Percentiles rank a stretch among this genome's conserved stretches.
Evolutionary conservation across 2,113 vertebrate species (phyloP).

Genomic region (Odocoileus virginianus): DNA sequence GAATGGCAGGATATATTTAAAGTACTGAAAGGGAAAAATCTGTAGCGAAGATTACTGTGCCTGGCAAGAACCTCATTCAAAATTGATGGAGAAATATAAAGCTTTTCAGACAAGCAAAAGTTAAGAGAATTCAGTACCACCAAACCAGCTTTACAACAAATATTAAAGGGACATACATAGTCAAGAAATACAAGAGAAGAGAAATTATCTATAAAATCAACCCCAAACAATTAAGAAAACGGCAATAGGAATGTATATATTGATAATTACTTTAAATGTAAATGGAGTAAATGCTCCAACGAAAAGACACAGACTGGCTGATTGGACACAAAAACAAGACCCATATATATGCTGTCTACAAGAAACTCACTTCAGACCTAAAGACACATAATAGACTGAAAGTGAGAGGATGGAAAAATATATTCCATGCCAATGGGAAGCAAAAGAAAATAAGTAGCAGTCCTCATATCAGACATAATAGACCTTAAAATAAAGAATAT

Average conservation of each 20-base stretch:
- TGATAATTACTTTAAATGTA: not conserved
- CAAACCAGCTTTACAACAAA: not conserved
- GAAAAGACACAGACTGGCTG: not conserved
- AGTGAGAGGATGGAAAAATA: not conserved
- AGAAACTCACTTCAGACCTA: not conserved
- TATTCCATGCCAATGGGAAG: not conserved
- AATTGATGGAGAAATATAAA: not conserved
- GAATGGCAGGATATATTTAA: not conserved
- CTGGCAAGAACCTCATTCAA: not conserved
- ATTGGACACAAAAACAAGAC: not conserved
- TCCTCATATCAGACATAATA: not conserved
- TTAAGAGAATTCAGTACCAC: not conserved
- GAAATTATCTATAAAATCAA: not conserved
- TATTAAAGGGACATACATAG: not conserved
- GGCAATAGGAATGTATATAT: not conserved
- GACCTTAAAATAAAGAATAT: not conserved
- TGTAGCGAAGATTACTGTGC: not conserved
- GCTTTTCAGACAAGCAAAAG: not conserved
- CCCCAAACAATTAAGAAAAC: not conserved
- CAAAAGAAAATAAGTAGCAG: not conserved
- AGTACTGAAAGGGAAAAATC: not conserved
- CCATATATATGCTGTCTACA: not conserved
- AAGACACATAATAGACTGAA: not conserved
- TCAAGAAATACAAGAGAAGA: not conserved
- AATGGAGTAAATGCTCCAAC: not conserved